Conservation (phyloP, 1,140 invertebrate genomes). For the Triops cancriformis region DNA sequence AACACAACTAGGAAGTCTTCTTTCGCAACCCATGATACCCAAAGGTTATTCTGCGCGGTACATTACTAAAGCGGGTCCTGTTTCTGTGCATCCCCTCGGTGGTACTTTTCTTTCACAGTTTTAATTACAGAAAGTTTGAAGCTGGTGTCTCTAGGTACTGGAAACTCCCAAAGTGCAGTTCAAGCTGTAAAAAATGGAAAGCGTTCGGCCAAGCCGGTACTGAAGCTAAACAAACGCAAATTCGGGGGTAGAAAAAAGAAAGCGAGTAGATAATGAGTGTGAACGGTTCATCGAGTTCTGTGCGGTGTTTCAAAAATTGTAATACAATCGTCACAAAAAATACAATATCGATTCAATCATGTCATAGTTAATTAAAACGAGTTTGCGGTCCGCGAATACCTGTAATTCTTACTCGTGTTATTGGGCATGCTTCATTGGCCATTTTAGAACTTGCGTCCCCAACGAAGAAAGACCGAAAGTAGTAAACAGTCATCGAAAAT, state of each 20-base stretch:
- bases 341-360: no score
- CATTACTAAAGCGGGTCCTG: neutral
- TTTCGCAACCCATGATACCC: conserved; percentile 55
- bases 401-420: no score
- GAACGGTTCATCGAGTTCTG: neutral
- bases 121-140: neutral
- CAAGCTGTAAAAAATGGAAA: neutral
- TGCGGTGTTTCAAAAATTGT: no score
- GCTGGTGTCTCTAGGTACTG: neutral
- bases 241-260: neutral
- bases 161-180: neutral
- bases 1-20: conserved; percentile 47
- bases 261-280: neutral
- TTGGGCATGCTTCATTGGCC: no score
- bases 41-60: conserved; percentile 61
- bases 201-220: neutral
- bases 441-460: no score
- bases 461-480: no score
- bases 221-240: neutral
- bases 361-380: no score
- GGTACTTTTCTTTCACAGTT: neutral
- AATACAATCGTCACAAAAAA: no score
- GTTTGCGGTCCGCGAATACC: no score
- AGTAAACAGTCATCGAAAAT: no score
- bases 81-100: neutral